Evolutionary conservation across 1,140 invertebrate genomes (phyloP), one percentile per base, ranked within the genome.

Genomic region (Drosophila sulfurigaster): DNA sequence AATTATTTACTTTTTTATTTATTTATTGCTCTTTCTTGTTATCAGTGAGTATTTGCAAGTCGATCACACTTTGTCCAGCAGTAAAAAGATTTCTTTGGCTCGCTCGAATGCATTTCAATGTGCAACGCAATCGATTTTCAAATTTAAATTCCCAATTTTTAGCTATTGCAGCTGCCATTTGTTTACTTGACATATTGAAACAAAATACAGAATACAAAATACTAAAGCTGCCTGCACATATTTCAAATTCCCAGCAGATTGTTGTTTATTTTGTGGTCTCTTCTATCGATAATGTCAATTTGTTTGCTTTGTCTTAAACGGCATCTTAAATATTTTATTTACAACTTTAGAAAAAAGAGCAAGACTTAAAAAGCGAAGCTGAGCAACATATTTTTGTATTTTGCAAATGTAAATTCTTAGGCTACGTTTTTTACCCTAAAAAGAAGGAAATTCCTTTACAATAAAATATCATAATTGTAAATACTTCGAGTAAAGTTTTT

Each of bases 71-170:
- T 32, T 25, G 20, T 4, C 20, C 3, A 25, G 20, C 20, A 25
- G 0, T 25, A 25, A 32, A 32, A 32, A 32, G 30, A 32, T 54
- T 25, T 20, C 15, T 35, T n/a, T 38, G 13, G 5, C 48, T 11
- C 58, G 57, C 72, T 69, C 41, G 2, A 25, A 35, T 75, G 69
- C 65, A 69, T 62, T 75, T 63, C 54, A 68, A 70, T 25, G 20
- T 25, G 20, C 20, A 25, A 25, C 20, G 20, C 20, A 25, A 71
- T 75, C 46, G 73, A 71, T 71, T 75, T 58, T 74, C 57, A 57
- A 46, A 60, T 62, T 74, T 60, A 74, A 74, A 74, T 68, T 62
- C 20, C 7, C 35, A 41, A 60, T 52, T 48, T 68, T 60, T 41
- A 41, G 35, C 35, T 71, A 30, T 57, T 67, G 48, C 16, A 45